Evolutionary conservation across 1,140 invertebrate genomes (phyloP).

Genomic region (Bilobella aurantiaca): DNA sequence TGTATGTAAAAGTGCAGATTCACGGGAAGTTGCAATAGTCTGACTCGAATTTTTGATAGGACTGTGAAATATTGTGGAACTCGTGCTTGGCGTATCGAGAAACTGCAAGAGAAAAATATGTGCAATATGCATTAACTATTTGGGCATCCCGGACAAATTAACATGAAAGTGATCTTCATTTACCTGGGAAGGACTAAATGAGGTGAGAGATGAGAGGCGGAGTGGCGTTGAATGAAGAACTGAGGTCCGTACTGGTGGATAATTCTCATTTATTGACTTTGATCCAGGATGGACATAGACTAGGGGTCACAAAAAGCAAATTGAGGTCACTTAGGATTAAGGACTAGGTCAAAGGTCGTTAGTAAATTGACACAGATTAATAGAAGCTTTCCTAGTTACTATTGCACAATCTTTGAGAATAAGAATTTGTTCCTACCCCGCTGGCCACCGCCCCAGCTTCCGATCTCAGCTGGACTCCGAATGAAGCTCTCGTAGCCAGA

Average conservation of each 20-base stretch:
- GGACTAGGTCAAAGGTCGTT: too few relatives aligned
- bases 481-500: conserved; percentile 7
- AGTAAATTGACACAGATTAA: neutral
- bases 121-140: neutral
- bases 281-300: neutral
- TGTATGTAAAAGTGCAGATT: neutral
- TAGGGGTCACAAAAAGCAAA: neutral
- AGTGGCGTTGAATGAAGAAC: neutral
- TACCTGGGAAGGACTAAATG: conserved; percentile 16
- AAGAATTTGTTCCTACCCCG: neutral
- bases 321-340: too few relatives aligned
- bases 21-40: neutral
- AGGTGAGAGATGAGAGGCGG: neutral
- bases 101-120: neutral
- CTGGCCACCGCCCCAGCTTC: neutral
- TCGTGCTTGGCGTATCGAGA: conserved; percentile 6
- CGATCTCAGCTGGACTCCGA: neutral
- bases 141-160: neutral
- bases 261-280: neutral
- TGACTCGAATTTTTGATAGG: neutral
- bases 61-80: neutral
- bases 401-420: neutral
- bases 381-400: neutral
- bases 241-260: neutral
- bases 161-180: neutral